Evolutionary conservation across 64 coral and sea anemone species (phyloP).

Genomic region (Orbicella faveolata): DNA sequence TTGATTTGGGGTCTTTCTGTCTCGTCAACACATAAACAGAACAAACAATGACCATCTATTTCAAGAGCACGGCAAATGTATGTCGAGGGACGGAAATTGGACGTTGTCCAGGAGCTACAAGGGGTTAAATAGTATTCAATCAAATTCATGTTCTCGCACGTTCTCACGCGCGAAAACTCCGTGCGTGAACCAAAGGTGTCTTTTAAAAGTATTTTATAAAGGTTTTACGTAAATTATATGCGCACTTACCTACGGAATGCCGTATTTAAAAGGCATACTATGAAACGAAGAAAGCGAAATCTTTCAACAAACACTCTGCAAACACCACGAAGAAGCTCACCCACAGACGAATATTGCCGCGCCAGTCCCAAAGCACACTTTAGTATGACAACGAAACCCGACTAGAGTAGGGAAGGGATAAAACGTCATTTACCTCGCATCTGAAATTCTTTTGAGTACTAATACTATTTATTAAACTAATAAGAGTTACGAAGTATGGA

Average conservation of each 20-base stretch:
- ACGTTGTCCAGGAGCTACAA: not conserved
- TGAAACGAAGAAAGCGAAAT: not conserved
- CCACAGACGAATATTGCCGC: not conserved
- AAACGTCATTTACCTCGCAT: not conserved
- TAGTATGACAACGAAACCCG: not conserved
- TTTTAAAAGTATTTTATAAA: not conserved
- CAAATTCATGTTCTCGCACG: not conserved
- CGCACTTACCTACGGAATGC: not conserved
- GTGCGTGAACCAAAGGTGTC: not conserved
- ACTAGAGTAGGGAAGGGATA: not conserved
- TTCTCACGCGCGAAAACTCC: not conserved
- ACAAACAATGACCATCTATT: not conserved
- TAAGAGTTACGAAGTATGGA: no score
- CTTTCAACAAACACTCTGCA: no score
- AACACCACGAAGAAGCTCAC: not conserved
- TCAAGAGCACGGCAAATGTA: not conserved
- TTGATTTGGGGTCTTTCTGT: not conserved
- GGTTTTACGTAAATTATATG: not conserved
- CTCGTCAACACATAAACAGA: not conserved
- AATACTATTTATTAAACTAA: not conserved
- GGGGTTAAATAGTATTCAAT: not conserved
- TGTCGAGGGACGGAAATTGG: not conserved
- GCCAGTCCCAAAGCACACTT: constrained; percentile 5
- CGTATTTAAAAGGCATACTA: not conserved
- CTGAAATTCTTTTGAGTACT: not conserved